A percentile compares a stretch with the other conserved stretches of the same genome.
These are phyloP conservation scores for Brachyhypopomus gauderio DNA, from an alignment of 2,113 vertebrate genomes.

Conservation along the genomic window DNA sequence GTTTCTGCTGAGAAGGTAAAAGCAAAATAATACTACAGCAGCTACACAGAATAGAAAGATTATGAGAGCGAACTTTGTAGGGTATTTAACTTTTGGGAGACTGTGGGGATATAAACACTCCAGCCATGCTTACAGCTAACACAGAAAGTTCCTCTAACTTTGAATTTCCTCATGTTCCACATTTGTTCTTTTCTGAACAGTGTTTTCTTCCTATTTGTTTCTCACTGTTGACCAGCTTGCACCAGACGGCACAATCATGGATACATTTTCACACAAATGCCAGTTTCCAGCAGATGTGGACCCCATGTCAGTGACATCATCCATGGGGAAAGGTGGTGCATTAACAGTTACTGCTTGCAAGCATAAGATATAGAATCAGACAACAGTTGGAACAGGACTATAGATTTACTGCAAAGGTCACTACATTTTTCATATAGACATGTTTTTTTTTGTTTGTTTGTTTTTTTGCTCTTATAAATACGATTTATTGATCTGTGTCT, in stretches of 20 bases:
- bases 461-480: background rate
- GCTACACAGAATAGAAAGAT: background rate
- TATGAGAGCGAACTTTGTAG: background rate
- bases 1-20: conserved; percentile 89
- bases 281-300: conserved; percentile 89
- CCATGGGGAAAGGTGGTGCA: conserved; percentile 73
- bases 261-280: conserved; percentile 88
- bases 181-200: background rate
- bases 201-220: background rate
- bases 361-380: conserved; percentile 59
- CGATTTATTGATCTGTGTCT: background rate
- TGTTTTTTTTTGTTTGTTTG: background rate
- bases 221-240: conserved; percentile 72
- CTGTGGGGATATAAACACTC: background rate
- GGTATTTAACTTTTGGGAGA: background rate
- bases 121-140: background rate
- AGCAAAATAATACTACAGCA: conserved; percentile 47
- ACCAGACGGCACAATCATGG: conserved; percentile 79
- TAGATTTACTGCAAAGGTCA: background rate
- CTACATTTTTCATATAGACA: background rate
- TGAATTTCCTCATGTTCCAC: background rate
- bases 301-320: conserved; percentile 81
- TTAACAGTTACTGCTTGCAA: conserved; percentile 84
- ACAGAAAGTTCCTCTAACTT: background rate
- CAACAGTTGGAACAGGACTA: background rate